Evolutionary conservation across 1,140 invertebrate species (phyloP), one percentile per base, ranked within the genome.

Genomic region (Elymnias hypermnestra): DNA sequence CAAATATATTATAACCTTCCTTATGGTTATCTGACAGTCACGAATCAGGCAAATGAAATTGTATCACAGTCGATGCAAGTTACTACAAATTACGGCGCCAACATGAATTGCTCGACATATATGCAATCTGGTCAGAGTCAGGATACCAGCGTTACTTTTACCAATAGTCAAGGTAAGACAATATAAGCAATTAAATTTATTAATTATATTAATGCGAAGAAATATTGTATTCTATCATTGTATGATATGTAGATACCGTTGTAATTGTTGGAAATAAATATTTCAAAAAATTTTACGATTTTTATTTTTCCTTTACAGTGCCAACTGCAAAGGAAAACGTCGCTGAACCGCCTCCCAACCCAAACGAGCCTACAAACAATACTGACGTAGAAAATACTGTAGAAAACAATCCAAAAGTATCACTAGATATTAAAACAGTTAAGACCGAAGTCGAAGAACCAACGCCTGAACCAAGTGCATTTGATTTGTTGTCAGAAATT

Each of bases 401-500:
- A 7, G 39, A 50, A 43, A 50, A 6, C 17, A 29, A 13, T 38
- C 23, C 40, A 22, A 50, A 48, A 10, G 40, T 63, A 39, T 42
- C 26, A 15, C 8, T n/a, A 17, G 25, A 59, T 49, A 35, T 37
- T 13, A 41, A 60, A 44, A 28, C 59, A 15, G 29, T 33, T 4
- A 37, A 51, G 37, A 21, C 38, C 3, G 50, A 62, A 45, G 35
- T 42, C 31, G 57, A 65, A 23, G 60, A 69, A 21, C 5, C 14
- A 13, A 73, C 70, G 37, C 3, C 59, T 0, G 87, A 87, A 69
- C 88, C 73, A 7, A 88, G 91, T 0, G 92, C 93, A 55, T 89
- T 95, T 19, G 94, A 95, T 82, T 83, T 95, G 19, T 70, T 95
- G 1, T 90, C 93, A 1, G 94, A 92, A 35, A 88, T 95, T 10